Percentiles rank a stretch among this genome's conserved stretches.
phyloP scores from a whole-genome alignment of 23 tunicate genomes.

The Phallusia fumigata region DNA sequence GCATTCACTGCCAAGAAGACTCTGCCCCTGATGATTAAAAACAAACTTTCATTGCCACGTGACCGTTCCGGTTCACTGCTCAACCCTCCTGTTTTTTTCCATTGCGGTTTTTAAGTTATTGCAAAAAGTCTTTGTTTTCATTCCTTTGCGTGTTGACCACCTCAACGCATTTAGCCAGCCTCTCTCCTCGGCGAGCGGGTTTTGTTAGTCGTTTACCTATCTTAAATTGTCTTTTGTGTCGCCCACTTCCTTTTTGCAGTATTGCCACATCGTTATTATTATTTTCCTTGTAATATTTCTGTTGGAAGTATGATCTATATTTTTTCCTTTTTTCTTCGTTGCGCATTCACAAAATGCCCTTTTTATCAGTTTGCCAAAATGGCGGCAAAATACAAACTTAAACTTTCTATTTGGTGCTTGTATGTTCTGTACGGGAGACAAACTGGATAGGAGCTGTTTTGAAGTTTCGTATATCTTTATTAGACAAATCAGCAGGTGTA shows the following conservation, averaged over 20 bases:
- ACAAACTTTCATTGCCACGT: too few relatives aligned
- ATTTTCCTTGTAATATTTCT: background rate
- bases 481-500: too few relatives aligned
- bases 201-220: background rate
- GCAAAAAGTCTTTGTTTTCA: background rate
- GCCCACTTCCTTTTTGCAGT: background rate
- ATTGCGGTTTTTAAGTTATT: background rate
- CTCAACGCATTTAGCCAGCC: background rate
- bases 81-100: too few relatives aligned
- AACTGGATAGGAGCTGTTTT: background rate
- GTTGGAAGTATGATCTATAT: background rate
- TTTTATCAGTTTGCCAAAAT: background rate
- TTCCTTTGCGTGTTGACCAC: background rate
- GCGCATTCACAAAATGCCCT: background rate
- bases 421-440: background rate
- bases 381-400: background rate
- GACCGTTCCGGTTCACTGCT: too few relatives aligned
- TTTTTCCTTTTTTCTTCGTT: background rate
- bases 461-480: too few relatives aligned
- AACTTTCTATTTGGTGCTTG: background rate
- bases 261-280: background rate
- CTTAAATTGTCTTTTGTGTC: background rate
- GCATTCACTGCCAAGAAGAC: too few relatives aligned
- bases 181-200: background rate
- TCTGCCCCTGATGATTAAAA: too few relatives aligned